Base-by-base conservation (phyloP, 1,140 invertebrate species). In the Zaprionus ornatus region DNA sequence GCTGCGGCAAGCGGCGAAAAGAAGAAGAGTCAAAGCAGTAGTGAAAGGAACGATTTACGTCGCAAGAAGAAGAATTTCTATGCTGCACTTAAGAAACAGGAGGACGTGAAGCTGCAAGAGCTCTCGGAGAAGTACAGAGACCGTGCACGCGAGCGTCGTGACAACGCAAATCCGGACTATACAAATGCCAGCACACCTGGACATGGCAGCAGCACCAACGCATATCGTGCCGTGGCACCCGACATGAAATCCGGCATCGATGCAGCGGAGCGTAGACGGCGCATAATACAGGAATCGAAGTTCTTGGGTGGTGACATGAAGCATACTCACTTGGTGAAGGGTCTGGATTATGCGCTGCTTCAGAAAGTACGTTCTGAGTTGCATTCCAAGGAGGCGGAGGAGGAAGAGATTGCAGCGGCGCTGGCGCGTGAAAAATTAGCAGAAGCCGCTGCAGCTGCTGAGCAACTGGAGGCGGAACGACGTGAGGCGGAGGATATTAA, bases 271-370 rank as follows among this genome's bases (percentile, higher is more conserved):
- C 94, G 98, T 52, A 94, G 99, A 45, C 95, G 98, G 37, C 97
- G 99, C 91, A 96, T 99, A 94, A 99, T 99, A 92, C 98, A 99
- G 93, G 98, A 99, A 93, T 99, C 99, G 0, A 99, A 99, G 94
- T 99, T 98, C 93, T 97, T 99, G 93, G 99, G 99, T 92, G 99
- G 99, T 95, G 99, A 99, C 93, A 99, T 99, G 97, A 98, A 99
- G 81, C 99, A 99, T 90, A 99, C 99, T 93, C 99, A 99, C 94
- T 99, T 99, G 94, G 99, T 99, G 61, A 99, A 99, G 94, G 99
- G 99, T 93, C 94, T 99, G 10, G 99, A 99, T 96, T 99, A 99
- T 94, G 99, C 99, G 7, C 93, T 99, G n/a, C 93, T 99, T 55
- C 98, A 99, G 93, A 99, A 99, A 94, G 98, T 98, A 84, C 93